Percentiles rank a stretch among this genome's conserved stretches.
Evolutionary conservation across 53 echinoderm and acorn worm genomes (phyloP).

Genomic region (Astropecten irregularis): DNA sequence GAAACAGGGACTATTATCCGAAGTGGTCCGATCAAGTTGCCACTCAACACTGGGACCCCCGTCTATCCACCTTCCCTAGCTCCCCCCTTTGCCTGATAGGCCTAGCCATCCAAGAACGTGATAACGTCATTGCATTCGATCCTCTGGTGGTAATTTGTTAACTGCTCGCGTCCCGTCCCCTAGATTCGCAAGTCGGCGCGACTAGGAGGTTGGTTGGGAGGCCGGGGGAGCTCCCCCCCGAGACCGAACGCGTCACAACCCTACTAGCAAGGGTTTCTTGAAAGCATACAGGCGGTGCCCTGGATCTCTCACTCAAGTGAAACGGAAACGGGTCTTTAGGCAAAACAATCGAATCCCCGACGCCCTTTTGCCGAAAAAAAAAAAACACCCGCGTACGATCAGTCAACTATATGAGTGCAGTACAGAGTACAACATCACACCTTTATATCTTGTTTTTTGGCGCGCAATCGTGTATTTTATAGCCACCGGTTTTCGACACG

Average conservation of each 20-base stretch:
- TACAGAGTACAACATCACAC: constrained; percentile 1
- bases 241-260: too few species aligned
- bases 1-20: background rate
- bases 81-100: too few species aligned
- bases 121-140: background rate
- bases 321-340: background rate
- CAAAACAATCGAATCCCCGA: background rate
- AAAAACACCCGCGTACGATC: background rate
- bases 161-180: too few species aligned
- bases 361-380: background rate
- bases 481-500: too few species aligned
- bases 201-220: too few species aligned
- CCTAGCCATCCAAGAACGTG: background rate
- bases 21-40: background rate
- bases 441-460: background rate
- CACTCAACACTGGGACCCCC: background rate
- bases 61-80: too few species aligned
- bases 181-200: too few species aligned
- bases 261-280: too few species aligned
- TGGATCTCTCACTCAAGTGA: too few species aligned
- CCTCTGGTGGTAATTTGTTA: too few species aligned
- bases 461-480: background rate
- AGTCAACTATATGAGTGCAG: background rate
- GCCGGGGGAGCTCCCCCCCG: too few species aligned
- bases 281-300: too few species aligned